Evolutionary conservation across 2,113 vertebrate genomes (phyloP).

Genomic region (Psephotus haematonotus): DNA sequence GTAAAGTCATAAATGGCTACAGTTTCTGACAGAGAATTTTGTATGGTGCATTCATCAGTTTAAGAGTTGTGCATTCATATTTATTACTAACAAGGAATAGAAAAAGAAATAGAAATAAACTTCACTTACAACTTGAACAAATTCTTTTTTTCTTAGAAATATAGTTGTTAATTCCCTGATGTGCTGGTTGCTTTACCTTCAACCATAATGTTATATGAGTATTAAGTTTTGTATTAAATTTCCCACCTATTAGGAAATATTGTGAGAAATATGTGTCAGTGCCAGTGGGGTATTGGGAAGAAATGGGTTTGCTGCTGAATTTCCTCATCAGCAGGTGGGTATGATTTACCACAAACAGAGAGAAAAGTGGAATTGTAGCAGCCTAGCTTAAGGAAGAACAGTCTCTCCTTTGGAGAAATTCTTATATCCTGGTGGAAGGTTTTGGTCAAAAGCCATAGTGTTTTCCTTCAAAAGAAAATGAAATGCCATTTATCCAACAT

Average conservation of each 20-base stretch:
- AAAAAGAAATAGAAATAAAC: neutral
- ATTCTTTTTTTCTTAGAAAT: neutral
- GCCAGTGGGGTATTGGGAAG: neutral
- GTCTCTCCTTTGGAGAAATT: neutral
- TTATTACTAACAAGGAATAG: neutral
- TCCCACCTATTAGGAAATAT: neutral
- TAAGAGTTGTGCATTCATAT: neutral
- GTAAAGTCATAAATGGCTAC: neutral
- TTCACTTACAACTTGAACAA: neutral
- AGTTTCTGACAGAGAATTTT: neutral
- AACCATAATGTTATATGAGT: neutral
- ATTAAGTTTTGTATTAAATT: neutral
- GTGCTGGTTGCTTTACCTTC: neutral
- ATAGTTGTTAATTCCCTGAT: neutral
- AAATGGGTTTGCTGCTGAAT: neutral
- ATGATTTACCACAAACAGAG: neutral
- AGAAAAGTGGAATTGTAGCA: neutral
- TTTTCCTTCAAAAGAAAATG: neutral
- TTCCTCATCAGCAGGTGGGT: neutral
- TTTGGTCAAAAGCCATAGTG: neutral
- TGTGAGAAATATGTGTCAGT: neutral
- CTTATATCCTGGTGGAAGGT: neutral
- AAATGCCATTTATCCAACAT: neutral
- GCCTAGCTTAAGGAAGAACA: neutral
- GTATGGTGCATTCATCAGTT: neutral